phyloP scores from a whole-genome alignment of 2,113 vertebrate species.

The Puffinus mauretanicus region DNA sequence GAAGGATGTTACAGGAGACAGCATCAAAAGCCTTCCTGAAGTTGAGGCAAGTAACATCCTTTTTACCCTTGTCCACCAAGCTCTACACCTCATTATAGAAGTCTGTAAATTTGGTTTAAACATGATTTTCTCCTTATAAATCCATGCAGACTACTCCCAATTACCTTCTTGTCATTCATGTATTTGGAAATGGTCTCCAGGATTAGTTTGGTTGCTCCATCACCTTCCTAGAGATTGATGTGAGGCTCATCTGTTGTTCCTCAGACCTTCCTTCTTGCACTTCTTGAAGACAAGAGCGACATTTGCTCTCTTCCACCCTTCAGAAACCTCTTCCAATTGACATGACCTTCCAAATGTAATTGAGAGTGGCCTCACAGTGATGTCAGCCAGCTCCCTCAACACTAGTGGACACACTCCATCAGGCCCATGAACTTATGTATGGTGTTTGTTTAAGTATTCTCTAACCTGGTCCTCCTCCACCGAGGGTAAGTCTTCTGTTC shows the following conservation, averaged over 20 bases:
- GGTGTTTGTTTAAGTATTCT: not conserved
- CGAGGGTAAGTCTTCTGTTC: not conserved
- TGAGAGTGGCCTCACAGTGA: not conserved
- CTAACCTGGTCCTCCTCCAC: not conserved
- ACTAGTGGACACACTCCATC: rapidly evolving
- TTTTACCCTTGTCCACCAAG: not conserved
- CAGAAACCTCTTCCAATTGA: not conserved
- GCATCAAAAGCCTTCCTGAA: not conserved
- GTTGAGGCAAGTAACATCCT: not conserved
- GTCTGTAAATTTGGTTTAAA: not conserved
- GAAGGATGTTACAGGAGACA: not conserved
- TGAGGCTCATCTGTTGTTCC: not conserved
- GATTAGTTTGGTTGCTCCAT: not conserved
- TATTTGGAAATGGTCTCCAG: not conserved
- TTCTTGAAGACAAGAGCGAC: not conserved
- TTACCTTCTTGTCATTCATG: not conserved
- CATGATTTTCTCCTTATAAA: not conserved
- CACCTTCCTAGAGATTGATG: not conserved
- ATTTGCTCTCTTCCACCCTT: not conserved
- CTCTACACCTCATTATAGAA: not conserved
- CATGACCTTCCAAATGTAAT: not conserved
- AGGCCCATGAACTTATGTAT: not conserved
- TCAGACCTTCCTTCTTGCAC: not conserved
- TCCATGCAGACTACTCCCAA: not conserved
- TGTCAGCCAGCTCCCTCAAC: not conserved